Base-by-base conservation (phyloP, 2,113 vertebrate genomes). In the Sphyrna mokarran region DNA sequence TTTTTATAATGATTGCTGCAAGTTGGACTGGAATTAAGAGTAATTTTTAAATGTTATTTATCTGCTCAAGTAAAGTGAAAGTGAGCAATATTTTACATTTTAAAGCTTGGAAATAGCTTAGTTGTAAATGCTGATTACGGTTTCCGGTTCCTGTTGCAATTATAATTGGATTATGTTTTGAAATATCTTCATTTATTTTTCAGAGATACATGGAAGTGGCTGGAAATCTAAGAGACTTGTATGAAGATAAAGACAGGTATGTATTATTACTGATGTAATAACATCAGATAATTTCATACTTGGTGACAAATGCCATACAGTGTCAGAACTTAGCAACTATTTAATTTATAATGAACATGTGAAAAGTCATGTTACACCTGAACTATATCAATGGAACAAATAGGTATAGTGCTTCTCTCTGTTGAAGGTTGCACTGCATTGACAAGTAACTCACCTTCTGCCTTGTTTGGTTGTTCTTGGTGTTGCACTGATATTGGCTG, bases 131-230 rank as follows among this genome's bases (percentile, higher is more conserved):
- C 23, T 16, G 40, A 48, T 48, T 48, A 33, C 94, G 18, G 94
- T 16, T 18, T 7, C 9, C 40, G 70, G 37, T 95, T 95, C 10
- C 40, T 29, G 48, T 93, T 18, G 0, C 54, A 61, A 14, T 89
- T 58, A 72, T 72, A 72, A 95, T 54, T 40, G 18, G n/a, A 22
- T 61, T 66, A 22, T 2, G 1, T 16, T n/a, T 66, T 83, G 26
- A 83, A 58, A 80, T 95, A 1, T 80, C 96, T n/a, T 91, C 68
- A 96, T 95, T 95, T 96, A 72, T 66, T 33, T 96, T 97, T 26
- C 96, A 99, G 99, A 98, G 99, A 66, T 99, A 99, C 89, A 99
- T 99, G 99, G 99, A 99, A 7, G 99, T 99, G 96, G 98, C 99
- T 83, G 97, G 97, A 95, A 99, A 98, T 96, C 97, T 99, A 96